Percentiles rank a stretch among this genome's conserved stretches.
Conservation (phyloP, 2,888 invertebrate species). For the Caenorhabditis drosophilae region DNA sequence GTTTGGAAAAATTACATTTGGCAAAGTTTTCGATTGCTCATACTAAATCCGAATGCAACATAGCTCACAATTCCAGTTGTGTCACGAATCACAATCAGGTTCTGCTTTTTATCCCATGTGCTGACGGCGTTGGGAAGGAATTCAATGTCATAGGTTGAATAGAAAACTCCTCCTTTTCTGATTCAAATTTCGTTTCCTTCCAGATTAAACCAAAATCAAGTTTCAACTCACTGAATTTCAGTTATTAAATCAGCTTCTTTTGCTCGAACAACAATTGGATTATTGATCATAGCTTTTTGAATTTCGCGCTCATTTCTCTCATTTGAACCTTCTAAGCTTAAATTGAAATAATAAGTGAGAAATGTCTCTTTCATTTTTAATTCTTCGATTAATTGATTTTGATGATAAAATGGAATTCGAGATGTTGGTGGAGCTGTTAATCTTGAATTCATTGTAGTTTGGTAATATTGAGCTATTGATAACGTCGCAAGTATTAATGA, state of each 20-base stretch:
- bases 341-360: constrained; percentile 46
- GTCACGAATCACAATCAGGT: constrained; percentile 47
- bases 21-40: constrained; percentile 42
- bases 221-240: constrained; percentile 39
- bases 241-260: constrained; percentile 34
- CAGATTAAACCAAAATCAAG: too few relatives aligned
- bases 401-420: constrained; percentile 47
- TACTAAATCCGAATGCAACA: constrained; percentile 51
- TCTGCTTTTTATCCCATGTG: constrained; percentile 43
- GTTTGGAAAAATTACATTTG: too few relatives aligned
- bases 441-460: constrained; percentile 54
- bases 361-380: constrained; percentile 36
- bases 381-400: constrained; percentile 46
- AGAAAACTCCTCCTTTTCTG: constrained; percentile 51
- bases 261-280: constrained; percentile 34
- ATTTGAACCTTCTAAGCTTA: constrained; percentile 42
- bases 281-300: constrained; percentile 31
- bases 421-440: constrained; percentile 46
- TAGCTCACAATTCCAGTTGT: constrained; percentile 47
- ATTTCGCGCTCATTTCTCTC: constrained; percentile 39
- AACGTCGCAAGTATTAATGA: constrained; percentile 42
- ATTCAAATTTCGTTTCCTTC: neutral
- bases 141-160: constrained; percentile 50
- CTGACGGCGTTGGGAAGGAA: constrained; percentile 44
- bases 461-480: constrained; percentile 46